These are phyloP conservation scores for Hydropsyche tenuis DNA, from an alignment of 1,140 invertebrate species.

Conservation along the genomic window DNA sequence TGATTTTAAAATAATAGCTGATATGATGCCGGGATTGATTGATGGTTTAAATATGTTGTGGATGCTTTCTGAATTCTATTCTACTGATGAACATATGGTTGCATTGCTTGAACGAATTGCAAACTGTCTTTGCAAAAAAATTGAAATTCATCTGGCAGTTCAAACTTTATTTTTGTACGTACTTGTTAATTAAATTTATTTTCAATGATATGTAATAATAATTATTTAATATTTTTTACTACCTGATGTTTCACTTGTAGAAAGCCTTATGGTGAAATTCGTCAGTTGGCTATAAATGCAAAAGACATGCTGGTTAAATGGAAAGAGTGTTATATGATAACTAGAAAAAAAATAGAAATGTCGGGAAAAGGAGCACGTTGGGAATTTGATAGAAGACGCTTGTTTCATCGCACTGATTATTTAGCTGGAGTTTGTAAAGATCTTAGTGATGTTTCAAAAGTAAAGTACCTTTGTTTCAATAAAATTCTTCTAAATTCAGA, in stretches of 20 bases:
- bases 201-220: neutral
- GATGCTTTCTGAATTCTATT: slow-evolving; percentile 79
- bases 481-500: too few relatives aligned
- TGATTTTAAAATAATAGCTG: slow-evolving; percentile 73
- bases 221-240: slow-evolving; percentile 22
- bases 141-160: slow-evolving; percentile 74
- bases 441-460: slow-evolving; percentile 75
- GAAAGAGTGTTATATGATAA: slow-evolving; percentile 77
- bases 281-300: slow-evolving; percentile 64
- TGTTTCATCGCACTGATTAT: slow-evolving; percentile 86
- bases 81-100: slow-evolving; percentile 76
- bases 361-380: slow-evolving; percentile 83
- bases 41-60: slow-evolving; percentile 85
- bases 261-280: slow-evolving; percentile 62
- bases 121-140: slow-evolving; percentile 78
- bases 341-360: slow-evolving; percentile 79
- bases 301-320: slow-evolving; percentile 76
- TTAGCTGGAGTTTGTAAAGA: slow-evolving; percentile 80
- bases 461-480: slow-evolving; percentile 50
- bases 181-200: neutral
- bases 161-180: slow-evolving; percentile 75
- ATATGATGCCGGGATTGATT: slow-evolving; percentile 78
- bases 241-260: slow-evolving; percentile 54
- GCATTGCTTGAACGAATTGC: slow-evolving; percentile 81
- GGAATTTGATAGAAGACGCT: slow-evolving; percentile 84